Base-by-base conservation (phyloP, 2,888 invertebrate species). In the Clanis bilineata region DNA sequence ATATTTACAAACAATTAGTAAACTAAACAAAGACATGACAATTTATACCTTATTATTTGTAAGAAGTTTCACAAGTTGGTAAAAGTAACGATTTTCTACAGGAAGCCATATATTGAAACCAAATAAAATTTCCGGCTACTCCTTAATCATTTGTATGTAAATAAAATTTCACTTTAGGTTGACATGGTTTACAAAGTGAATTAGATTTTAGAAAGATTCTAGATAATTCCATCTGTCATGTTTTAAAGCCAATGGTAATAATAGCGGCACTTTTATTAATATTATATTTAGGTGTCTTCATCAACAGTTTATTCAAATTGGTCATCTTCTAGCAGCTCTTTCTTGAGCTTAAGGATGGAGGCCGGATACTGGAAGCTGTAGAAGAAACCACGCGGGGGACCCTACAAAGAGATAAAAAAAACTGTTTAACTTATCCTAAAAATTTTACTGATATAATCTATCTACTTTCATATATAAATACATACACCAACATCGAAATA, bases 321-420 rank as follows among this genome's bases (percentile, higher is more conserved):
- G 59, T 72, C 76, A 4, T 67, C 73, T 28, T 68, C 32, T 28
- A 43, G 64, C n/a, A 70, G 72, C 2, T 75, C 82, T 47, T 71
- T 87, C 79, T 92, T 92, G 51, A 82, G 75, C 1, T 80, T 79
- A 41, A 93, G 84, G 62, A 87, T 81, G 67, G 87, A 94, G n/a
- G 94, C 95, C 25, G 95, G 94, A 82, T 95, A 95, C 70, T 93
- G 93, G 83, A 94, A 95, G 72, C 93, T 94, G 83, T 96, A 96
- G 93, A 94, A 96, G 92, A 96, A 96, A 57, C 95, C 95, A 73
- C 93, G 93, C 56, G 95, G 95, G 21, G 94, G 94, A 44, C 94
- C 92, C 92, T 93, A 83, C 1, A 71, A 71, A 47, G 5, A n/a
- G n/a, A n/a, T n/a, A 65, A 56, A 56, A 62, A 23, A 12, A 38